Evolutionary conservation across 2,797 vertebrate genomes (phyloP).

Genomic region (Urophycis tenuis): DNA sequence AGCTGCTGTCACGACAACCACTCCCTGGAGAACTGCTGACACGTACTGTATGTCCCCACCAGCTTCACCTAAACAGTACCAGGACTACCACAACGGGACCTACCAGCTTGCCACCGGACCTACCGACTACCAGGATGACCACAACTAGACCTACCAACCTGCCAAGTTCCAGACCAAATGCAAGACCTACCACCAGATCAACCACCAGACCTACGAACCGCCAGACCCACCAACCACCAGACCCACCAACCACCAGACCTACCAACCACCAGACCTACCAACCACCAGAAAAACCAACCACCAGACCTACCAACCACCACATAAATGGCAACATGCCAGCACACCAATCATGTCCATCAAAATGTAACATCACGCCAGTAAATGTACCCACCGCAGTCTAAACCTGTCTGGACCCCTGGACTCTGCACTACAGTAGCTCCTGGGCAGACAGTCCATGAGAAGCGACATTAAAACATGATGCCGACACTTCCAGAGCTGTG

Average conservation of each 20-base stretch:
- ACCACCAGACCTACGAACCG: too few relatives aligned
- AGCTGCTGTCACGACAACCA: constrained; percentile 44
- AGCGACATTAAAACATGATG: neutral
- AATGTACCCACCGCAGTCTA: neutral
- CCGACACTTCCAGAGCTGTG: neutral
- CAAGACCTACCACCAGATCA: too few relatives aligned
- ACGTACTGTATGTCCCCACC: constrained; percentile 48
- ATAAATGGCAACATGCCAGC: neutral
- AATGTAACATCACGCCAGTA: neutral
- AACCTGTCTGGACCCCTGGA: neutral
- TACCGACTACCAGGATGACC: too few relatives aligned
- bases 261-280: too few relatives aligned
- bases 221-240: too few relatives aligned
- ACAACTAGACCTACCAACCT: too few relatives aligned
- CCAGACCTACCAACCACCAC: neutral
- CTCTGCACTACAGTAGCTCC: neutral
- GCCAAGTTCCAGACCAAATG: too few relatives aligned
- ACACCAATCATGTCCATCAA: neutral
- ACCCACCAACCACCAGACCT: too few relatives aligned
- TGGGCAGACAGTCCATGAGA: neutral
- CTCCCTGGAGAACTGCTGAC: constrained; percentile 67
- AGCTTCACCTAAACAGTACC: constrained; percentile 52
- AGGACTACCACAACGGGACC: neutral
- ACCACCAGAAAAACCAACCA: too few relatives aligned
- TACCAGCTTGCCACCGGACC: too few relatives aligned